A percentile compares a stretch with the other conserved stretches of the same genome.
Conservation (phyloP, 2,888 invertebrate genomes). For the Watsonalla binaria region DNA sequence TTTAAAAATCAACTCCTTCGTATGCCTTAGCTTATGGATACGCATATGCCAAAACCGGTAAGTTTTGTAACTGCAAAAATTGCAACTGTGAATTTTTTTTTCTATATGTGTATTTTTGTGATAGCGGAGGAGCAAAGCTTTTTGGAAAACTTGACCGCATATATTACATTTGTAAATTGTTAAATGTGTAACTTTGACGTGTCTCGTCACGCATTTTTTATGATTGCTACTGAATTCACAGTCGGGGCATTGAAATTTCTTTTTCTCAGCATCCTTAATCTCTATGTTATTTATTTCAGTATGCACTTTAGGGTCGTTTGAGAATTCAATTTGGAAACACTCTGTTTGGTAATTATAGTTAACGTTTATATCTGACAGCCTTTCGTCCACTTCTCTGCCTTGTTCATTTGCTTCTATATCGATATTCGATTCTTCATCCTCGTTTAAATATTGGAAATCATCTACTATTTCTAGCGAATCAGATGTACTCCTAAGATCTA, state of each 20-base stretch:
- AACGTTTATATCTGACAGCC: neutral
- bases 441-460: neutral
- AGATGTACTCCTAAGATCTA: neutral
- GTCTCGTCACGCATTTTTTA: neutral
- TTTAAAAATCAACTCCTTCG: neutral
- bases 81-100: neutral
- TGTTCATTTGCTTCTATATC: neutral
- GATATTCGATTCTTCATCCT: neutral
- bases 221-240: neutral
- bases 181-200: neutral
- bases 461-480: neutral
- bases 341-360: neutral
- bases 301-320: neutral
- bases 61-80: neutral
- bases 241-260: neutral
- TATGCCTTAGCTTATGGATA: neutral
- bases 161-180: neutral
- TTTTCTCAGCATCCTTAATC: neutral
- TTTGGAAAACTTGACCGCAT: neutral
- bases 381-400: neutral
- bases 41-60: neutral
- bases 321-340: neutral
- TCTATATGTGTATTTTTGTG: neutral
- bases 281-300: neutral
- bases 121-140: neutral